These are phyloP conservation scores for Hydrolagus affinis DNA, from an alignment of 2,113 vertebrate genomes.

Conservation along the genomic window DNA sequence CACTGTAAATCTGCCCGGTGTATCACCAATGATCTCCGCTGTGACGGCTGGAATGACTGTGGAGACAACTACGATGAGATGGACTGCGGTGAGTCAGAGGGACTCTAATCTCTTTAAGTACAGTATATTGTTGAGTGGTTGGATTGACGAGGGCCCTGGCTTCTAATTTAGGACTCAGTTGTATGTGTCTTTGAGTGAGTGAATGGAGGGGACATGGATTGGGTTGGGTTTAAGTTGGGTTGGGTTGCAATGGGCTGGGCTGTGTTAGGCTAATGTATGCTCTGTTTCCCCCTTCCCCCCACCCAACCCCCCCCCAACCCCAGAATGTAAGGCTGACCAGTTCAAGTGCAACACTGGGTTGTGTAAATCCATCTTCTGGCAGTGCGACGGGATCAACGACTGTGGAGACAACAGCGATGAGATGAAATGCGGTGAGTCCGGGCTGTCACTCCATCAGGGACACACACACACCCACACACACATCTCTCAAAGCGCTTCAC, in stretches of 20 bases:
- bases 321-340: slow-evolving; percentile 50
- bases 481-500: too few species aligned
- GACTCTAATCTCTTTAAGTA: too few species aligned
- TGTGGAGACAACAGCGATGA: slow-evolving; percentile 83
- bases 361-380: slow-evolving; percentile 79
- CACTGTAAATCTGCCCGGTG: slow-evolving; percentile 67
- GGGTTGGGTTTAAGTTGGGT: too few species aligned
- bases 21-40: slow-evolving; percentile 52
- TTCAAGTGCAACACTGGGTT: slow-evolving; percentile 67
- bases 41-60: slow-evolving; percentile 88
- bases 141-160: too few species aligned
- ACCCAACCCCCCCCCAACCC: not conserved
- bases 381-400: slow-evolving; percentile 76
- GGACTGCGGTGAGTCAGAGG: slow-evolving; percentile 63
- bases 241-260: too few species aligned
- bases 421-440: slow-evolving; percentile 65
- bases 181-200: too few species aligned
- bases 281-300: not conserved
- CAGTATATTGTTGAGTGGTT: too few species aligned
- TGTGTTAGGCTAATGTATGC: not conserved
- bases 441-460: too few species aligned
- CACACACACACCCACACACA: too few species aligned
- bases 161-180: not conserved
- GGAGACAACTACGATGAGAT: slow-evolving; percentile 73
- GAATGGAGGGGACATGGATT: not conserved